Evolutionary conservation across 2,797 vertebrate species (phyloP).

Genomic region (Acanthiza pusilla): DNA sequence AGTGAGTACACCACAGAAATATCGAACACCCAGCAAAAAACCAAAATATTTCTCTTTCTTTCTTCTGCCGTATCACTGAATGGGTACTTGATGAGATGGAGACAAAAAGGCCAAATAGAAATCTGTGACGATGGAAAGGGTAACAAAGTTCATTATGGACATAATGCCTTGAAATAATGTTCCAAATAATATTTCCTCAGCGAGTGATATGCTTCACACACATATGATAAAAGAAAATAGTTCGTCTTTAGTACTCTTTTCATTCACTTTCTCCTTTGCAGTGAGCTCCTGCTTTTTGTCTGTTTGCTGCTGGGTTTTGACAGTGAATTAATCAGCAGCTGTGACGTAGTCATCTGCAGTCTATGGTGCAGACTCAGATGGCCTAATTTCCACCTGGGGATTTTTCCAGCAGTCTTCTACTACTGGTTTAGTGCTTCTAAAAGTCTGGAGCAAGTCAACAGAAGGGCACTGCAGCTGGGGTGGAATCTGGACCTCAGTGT

Average conservation of each 20-base stretch:
- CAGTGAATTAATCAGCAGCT: neutral
- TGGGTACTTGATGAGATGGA: neutral
- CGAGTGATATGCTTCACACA: neutral
- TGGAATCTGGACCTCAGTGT: neutral
- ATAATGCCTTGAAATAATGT: accelerated
- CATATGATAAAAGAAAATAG: neutral
- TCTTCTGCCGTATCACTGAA: neutral
- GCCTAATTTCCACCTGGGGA: neutral
- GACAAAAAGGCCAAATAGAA: neutral
- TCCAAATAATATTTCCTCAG: neutral
- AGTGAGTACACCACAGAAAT: neutral
- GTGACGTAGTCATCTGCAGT: neutral
- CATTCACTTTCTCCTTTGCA: neutral
- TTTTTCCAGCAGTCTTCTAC: neutral
- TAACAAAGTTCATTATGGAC: neutral
- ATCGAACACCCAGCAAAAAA: neutral
- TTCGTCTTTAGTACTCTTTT: neutral
- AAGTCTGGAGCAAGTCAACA: neutral
- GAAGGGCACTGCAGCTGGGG: neutral
- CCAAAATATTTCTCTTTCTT: neutral
- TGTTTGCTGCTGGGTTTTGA: neutral
- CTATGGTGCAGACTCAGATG: neutral
- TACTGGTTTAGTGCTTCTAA: neutral
- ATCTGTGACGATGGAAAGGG: neutral
- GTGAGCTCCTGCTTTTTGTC: neutral